Evolutionary conservation across 2,113 vertebrate species (phyloP).

Genomic region (mouse (Mus musculus)): GRCm39 chr10:100804501-100805000

Average conservation of each 20-base stretch:
- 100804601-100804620: neutral
- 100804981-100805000: neutral
- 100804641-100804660: neutral
- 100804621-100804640: neutral
- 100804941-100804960: neutral
- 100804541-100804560: neutral
- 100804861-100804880: neutral
- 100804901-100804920: neutral
- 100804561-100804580: neutral
- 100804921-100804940: neutral
- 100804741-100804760: neutral
- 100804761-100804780: neutral
- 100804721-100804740: neutral
- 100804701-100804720: neutral
- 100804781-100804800: neutral
- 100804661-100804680: neutral
- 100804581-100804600: fast-evolving
- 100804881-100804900: neutral
- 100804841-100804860: neutral
- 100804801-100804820: neutral
- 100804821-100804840: slow-evolving; percentile 36
- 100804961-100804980: neutral
- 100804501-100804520: neutral
- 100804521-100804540: neutral
- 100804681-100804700: neutral